Evolutionary conservation across 2,888 invertebrate species (phyloP).

Genomic region (Megalurothrips usitatus): DNA sequence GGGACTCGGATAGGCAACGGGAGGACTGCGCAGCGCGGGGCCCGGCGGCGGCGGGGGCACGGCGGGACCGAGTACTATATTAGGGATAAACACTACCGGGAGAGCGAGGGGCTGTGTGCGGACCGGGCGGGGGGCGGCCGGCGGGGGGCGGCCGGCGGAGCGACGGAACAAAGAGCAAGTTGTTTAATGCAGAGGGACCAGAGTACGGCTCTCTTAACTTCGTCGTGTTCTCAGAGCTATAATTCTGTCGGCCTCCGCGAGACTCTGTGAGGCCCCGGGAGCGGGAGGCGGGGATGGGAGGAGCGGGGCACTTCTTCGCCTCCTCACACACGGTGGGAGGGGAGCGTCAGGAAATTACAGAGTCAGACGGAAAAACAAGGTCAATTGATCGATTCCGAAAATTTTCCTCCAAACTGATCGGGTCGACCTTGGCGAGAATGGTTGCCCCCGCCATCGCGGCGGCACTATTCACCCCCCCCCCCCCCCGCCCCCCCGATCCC

Average conservation of each 20-base stretch:
- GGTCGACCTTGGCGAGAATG: too few species aligned
- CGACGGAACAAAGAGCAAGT: slow-evolving; percentile 14
- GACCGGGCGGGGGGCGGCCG: neutral
- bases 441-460: neutral
- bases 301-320: too few species aligned
- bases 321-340: too few species aligned
- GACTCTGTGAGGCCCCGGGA: neutral
- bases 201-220: slow-evolving; percentile 16
- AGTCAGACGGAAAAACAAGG: too few species aligned
- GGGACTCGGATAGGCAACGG: too few species aligned
- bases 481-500: neutral
- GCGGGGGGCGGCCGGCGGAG: neutral
- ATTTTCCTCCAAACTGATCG: too few species aligned
- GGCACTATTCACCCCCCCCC: neutral
- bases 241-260: neutral
- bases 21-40: neutral
- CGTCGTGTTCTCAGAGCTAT: slow-evolving; percentile 22
- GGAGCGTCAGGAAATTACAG: too few species aligned
- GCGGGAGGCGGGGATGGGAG: too few species aligned
- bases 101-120: neutral
- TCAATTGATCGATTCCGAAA: too few species aligned
- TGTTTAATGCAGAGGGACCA: slow-evolving; percentile 18
- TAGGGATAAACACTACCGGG: neutral
- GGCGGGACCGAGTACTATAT: neutral
- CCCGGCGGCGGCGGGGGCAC: too few species aligned